A percentile compares a stretch with the other conserved stretches of the same genome.
phyloP scores from a whole-genome alignment of 2,113 vertebrate genomes.

The Rafetus swinhoei region DNA sequence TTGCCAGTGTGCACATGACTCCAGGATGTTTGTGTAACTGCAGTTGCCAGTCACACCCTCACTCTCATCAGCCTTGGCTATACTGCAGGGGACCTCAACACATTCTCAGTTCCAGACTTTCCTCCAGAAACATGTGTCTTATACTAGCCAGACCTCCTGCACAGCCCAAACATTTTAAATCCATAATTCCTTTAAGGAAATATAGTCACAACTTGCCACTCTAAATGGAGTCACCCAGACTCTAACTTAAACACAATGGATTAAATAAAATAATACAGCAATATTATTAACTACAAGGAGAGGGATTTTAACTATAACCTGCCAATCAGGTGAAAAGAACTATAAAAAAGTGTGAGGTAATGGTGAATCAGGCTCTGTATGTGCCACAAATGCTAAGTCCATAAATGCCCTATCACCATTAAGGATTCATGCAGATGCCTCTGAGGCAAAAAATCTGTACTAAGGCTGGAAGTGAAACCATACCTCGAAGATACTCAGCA shows the following conservation, averaged over 20 bases:
- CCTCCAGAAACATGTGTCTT: background rate
- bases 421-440: background rate
- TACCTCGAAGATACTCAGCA: background rate
- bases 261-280: background rate
- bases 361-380: background rate
- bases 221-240: background rate
- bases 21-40: background rate
- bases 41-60: background rate
- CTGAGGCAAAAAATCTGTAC: background rate
- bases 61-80: background rate
- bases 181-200: background rate
- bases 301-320: background rate
- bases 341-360: background rate
- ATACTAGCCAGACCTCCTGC: background rate
- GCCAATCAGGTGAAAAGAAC: fast-evolving
- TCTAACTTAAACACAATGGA: background rate
- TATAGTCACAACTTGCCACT: background rate
- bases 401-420: background rate
- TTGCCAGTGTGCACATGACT: background rate
- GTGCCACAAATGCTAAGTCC: background rate
- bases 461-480: background rate
- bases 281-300: background rate
- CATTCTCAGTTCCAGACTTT: background rate
- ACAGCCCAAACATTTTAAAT: background rate
- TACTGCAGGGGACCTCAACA: background rate